Conservation (phyloP, 2,888 invertebrate genomes). For the Ormyrus thymus region DNA sequence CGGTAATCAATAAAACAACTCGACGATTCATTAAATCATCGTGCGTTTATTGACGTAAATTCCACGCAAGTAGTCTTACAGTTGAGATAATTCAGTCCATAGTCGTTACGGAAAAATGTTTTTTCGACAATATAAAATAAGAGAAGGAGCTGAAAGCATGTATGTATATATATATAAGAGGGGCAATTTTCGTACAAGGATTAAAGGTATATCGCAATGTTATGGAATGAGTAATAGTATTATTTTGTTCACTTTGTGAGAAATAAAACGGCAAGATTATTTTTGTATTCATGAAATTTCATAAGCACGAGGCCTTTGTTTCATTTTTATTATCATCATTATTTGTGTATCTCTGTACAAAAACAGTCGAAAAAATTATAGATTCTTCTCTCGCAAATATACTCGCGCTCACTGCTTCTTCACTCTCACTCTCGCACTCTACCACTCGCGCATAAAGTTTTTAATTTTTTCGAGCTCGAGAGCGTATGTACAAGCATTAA, state of each 20-base stretch:
- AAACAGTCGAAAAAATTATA: conserved; percentile 75
- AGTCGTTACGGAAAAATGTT: conserved; percentile 15
- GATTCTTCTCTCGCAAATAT: conserved; percentile 62
- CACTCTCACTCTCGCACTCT: conserved; percentile 50
- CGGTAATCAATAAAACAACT: conserved; percentile 49
- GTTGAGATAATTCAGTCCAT: conserved; percentile 23
- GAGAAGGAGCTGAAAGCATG: conserved; percentile 4
- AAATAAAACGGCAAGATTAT: conserved; percentile 52
- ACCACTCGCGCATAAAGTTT: conserved; percentile 65
- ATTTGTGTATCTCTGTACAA: conserved; percentile 74
- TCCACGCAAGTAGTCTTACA: conserved; percentile 40
- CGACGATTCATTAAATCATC: conserved; percentile 49
- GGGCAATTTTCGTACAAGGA: background rate
- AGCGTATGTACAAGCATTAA: conserved; percentile 74
- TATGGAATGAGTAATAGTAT: conserved; percentile 17
- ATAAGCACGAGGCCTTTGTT: conserved; percentile 75
- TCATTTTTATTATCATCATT: conserved; percentile 60
- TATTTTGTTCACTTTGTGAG: conserved; percentile 17
- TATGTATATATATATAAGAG: background rate
- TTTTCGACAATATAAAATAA: background rate
- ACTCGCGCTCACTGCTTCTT: conserved; percentile 44
- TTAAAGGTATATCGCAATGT: conserved; percentile 2
- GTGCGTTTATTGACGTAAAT: conserved; percentile 50
- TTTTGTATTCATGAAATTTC: conserved; percentile 73
- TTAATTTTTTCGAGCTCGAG: conserved; percentile 74